phyloP scores from a whole-genome alignment of 1,140 invertebrate genomes.

The Cepaea nemoralis region DNA sequence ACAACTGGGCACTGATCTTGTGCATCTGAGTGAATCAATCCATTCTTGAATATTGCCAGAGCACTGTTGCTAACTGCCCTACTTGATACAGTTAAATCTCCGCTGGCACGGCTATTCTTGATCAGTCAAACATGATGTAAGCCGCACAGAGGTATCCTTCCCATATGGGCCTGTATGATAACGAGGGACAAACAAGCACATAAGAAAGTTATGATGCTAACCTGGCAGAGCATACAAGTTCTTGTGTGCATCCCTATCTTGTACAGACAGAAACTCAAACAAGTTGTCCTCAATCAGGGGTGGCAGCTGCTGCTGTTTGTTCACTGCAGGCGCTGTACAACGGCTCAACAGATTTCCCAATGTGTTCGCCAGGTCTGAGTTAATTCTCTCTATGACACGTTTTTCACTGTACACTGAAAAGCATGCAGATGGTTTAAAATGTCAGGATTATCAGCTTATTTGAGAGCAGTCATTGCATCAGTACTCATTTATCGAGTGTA shows the following conservation, averaged over 20 bases:
- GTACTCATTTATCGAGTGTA: too few relatives aligned
- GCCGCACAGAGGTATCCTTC: too few relatives aligned
- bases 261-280: constrained; percentile 65
- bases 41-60: too few relatives aligned
- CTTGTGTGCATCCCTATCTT: constrained; percentile 75
- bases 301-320: constrained; percentile 84
- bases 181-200: neutral
- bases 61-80: too few relatives aligned
- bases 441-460: too few relatives aligned
- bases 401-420: constrained; percentile 86
- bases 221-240: constrained; percentile 76
- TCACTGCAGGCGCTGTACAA: constrained; percentile 82
- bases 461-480: too few relatives aligned
- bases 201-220: constrained; percentile 51
- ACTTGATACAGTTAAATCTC: too few relatives aligned
- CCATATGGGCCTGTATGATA: neutral
- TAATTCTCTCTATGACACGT: constrained; percentile 84
- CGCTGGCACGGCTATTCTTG: too few relatives aligned
- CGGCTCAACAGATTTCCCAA: constrained; percentile 91
- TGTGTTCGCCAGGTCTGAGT: constrained; percentile 92
- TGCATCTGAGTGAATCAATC: too few relatives aligned
- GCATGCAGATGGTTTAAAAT: too few relatives aligned
- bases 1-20: too few relatives aligned
- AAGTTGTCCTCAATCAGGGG: constrained; percentile 73
- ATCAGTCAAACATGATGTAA: too few relatives aligned